A percentile compares a stretch with the other conserved stretches of the same genome.
Conservation (phyloP, 2,888 invertebrate genomes). For the Cryptus armator region DNA sequence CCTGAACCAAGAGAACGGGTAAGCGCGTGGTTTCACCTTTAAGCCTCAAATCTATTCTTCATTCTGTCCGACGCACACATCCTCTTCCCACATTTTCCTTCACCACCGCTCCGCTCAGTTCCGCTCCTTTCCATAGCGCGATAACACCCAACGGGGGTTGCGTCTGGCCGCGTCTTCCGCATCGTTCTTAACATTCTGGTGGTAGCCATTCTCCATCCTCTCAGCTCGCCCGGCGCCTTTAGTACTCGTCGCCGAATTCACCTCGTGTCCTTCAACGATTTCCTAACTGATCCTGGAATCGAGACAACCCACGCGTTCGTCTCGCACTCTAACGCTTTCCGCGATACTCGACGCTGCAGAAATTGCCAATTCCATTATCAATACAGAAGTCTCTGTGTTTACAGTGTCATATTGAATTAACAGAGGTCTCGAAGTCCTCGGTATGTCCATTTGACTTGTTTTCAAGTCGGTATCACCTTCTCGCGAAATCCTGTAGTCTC, state of each 20-base stretch:
- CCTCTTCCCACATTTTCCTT: constrained; percentile 13
- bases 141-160: constrained; percentile 32
- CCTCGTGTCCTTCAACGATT: constrained; percentile 4
- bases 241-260: background rate
- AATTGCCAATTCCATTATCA: too few species aligned
- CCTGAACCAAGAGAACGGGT: background rate
- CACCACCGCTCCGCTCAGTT: background rate
- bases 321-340: background rate
- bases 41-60: constrained; percentile 56
- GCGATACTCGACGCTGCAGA: background rate
- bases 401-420: too few species aligned
- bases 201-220: background rate
- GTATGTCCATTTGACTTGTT: too few species aligned
- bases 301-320: background rate
- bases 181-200: background rate
- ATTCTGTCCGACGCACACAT: constrained; percentile 58
- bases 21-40: constrained; percentile 33
- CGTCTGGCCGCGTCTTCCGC: constrained; percentile 20
- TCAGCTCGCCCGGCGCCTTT: background rate
- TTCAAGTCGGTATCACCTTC: too few species aligned
- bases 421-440: too few species aligned
- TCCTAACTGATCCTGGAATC: background rate
- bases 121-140: background rate
- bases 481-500: too few species aligned
- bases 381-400: too few species aligned